Base-by-base conservation (phyloP, 2,113 vertebrate genomes). In the Ptilorrhoa leucosticta region DNA sequence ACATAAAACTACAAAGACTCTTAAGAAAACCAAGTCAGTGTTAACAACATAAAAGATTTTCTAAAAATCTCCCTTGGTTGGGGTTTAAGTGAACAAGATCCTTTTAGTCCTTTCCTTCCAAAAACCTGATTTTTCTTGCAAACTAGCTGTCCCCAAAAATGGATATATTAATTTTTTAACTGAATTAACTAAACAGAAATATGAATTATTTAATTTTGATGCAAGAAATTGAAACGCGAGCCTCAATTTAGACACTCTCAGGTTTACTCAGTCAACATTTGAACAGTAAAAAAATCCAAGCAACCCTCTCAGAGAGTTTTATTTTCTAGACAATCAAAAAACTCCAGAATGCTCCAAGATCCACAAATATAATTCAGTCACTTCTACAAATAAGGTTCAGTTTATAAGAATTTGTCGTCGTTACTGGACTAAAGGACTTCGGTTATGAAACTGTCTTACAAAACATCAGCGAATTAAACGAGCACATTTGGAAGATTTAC, bases 311-410 rank as follows among this genome's bases (percentile, higher is more conserved):
- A 39, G 93, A 95, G 89, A 93, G 87, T 82, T 96, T 96, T 97
- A 96, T 96, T 94, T 94, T 90, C 85, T 95, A 92, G 82, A 94
- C 91, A 96, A 87, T 80, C 64, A 77, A 81, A 96, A 94, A 89
- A n/a, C 80, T 97, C 83, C 71, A 86, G 75, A 95, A 83, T 18
- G 70, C 82, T 93, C 88, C 82, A 80, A 94, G 75, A 96, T 77
- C 58, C 94, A 97, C 91, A 90, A 87, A 94, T 81, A 88, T 5
- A 91, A 17, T 78, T 50, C 48, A 88, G 51, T 92, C 85, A 88
- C 92, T 86, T 93, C 50, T 91, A 95, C 94, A 96, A 78, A 95
- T 66, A 77, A 81, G 33, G 71, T 61, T 86, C 4, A 0, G 50
- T 73, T 80, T 12, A 47, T 77, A 95, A 94, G 93, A 94, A 86